Conservation (phyloP, 2,113 vertebrate genomes). For the Rhinoptilus africanus region DNA sequence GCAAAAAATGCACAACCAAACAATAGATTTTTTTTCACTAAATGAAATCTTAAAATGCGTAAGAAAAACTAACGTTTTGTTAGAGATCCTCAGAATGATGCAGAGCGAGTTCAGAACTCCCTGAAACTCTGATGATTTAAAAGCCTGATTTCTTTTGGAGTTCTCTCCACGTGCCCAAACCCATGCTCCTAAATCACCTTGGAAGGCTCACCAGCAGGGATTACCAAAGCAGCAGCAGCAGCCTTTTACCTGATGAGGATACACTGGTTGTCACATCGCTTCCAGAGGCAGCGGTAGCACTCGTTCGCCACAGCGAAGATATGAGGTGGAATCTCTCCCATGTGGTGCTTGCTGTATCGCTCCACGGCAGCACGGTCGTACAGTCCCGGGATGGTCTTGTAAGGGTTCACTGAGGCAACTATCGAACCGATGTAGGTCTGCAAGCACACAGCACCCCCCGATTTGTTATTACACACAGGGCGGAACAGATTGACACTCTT, state of each 20-base stretch:
- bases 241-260: conserved; percentile 91
- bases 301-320: conserved; percentile 96
- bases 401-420: conserved; percentile 93
- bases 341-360: conserved; percentile 83
- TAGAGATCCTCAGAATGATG: not conserved
- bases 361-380: conserved; percentile 82
- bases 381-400: conserved; percentile 84
- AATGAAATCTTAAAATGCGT: accelerated
- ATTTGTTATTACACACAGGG: not conserved
- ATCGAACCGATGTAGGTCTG: conserved; percentile 98
- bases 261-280: conserved; percentile 91
- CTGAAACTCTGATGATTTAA: not conserved
- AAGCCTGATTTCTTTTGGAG: not conserved
- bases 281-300: conserved; percentile 96
- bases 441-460: not conserved
- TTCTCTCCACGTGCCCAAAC: accelerated
- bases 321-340: conserved; percentile 90
- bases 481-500: not conserved
- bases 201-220: not conserved
- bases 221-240: not conserved
- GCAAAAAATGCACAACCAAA: not conserved
- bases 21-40: not conserved
- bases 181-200: not conserved
- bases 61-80: not conserved
- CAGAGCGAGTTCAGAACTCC: not conserved